These are phyloP conservation scores for Gorsachius goisagi DNA, from an alignment of 2,113 vertebrate species.

Conservation along the genomic window DNA sequence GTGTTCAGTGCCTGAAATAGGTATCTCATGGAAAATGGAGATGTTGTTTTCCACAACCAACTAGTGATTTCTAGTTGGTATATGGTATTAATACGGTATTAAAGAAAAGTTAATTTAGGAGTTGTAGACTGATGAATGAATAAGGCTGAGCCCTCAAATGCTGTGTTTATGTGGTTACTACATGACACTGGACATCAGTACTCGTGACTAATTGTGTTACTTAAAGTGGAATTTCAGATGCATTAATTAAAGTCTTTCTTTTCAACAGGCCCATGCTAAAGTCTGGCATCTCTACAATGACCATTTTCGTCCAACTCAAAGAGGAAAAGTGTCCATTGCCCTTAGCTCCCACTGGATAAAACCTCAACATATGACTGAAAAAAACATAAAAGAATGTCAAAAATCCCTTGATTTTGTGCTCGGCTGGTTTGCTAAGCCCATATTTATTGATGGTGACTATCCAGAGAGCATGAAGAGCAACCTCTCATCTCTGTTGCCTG, in stretches of 20 bases:
- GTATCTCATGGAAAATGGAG: not conserved
- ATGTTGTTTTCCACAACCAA: not conserved
- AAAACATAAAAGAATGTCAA: conserved; percentile 84
- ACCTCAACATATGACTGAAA: conserved; percentile 80
- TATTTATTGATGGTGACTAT: conserved; percentile 94
- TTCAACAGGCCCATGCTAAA: conserved; percentile 87
- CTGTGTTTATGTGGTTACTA: not conserved
- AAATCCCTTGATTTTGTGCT: conserved; percentile 94
- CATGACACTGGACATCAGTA: not conserved
- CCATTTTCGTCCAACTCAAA: conserved; percentile 83
- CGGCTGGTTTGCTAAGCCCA: conserved; percentile 94
- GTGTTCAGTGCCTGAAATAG: not conserved
- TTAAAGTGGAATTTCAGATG: not conserved
- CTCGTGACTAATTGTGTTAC: not conserved
- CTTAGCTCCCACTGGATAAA: conserved; percentile 94
- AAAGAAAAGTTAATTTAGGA: not conserved
- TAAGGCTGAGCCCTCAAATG: not conserved
- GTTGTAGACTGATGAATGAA: not conserved
- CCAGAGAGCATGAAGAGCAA: conserved; percentile 88
- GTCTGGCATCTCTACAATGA: conserved; percentile 93
- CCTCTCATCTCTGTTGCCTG: conserved; percentile 84
- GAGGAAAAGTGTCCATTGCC: conserved; percentile 89
- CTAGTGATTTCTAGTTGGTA: not conserved
- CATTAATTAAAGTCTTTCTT: conserved; percentile 30
- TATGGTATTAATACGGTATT: not conserved